These are phyloP conservation scores for Arrhopalites spinosus DNA, from an alignment of 2,888 invertebrate genomes.

Conservation along the genomic window DNA sequence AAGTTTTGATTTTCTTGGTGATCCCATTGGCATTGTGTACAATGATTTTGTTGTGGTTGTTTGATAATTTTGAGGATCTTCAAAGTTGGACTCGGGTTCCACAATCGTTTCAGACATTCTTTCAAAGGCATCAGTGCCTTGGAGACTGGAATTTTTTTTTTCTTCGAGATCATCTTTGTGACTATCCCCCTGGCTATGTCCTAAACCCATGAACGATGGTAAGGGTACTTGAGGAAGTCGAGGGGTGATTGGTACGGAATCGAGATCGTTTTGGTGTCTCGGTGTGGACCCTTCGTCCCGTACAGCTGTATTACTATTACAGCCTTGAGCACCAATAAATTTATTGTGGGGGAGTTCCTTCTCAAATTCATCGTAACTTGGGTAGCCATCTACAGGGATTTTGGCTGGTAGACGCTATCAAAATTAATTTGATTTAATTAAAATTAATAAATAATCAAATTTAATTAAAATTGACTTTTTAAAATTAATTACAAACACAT, in stretches of 20 bases:
- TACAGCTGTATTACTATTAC: neutral
- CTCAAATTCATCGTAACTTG: neutral
- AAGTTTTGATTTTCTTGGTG: neutral
- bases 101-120: too few species aligned
- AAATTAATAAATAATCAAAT: neutral
- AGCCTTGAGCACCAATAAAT: neutral
- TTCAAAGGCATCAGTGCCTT: too few species aligned
- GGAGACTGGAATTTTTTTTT: neutral
- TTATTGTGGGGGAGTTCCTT: too few species aligned
- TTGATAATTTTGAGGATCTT: neutral
- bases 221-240: neutral
- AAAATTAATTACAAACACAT: constrained; percentile 18
- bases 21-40: neutral
- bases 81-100: neutral
- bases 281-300: constrained; percentile 10
- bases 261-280: neutral
- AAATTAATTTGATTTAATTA: neutral
- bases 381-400: constrained; percentile 16
- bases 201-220: neutral
- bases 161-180: too few species aligned
- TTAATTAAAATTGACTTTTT: neutral
- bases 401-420: neutral
- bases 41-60: neutral
- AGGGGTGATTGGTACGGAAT: neutral
- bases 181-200: neutral